These are phyloP conservation scores for Apamea sordens DNA, from an alignment of 2,888 invertebrate species.

Conservation along the genomic window DNA sequence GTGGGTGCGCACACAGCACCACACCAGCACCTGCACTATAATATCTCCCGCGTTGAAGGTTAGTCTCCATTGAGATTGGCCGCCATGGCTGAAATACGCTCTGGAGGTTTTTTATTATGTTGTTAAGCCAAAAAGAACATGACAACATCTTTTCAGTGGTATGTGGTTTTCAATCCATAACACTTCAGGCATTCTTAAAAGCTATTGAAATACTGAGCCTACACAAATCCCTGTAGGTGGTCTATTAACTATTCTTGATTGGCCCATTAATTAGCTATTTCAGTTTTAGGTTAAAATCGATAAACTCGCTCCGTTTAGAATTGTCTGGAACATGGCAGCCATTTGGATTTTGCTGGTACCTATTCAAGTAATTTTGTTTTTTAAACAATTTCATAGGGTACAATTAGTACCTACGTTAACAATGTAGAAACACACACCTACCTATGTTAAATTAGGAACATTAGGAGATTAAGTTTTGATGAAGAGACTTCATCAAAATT, in stretches of 20 bases:
- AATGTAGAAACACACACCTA: neutral
- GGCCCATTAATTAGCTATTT: slow-evolving; percentile 51
- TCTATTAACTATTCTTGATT: slow-evolving; percentile 36
- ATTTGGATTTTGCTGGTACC: neutral
- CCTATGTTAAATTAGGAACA: neutral
- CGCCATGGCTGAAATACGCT: neutral
- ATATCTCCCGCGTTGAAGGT: neutral
- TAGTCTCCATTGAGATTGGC: neutral
- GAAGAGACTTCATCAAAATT: neutral
- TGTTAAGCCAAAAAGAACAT: neutral
- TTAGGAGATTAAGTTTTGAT: neutral
- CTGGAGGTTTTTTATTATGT: neutral
- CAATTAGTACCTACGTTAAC: neutral
- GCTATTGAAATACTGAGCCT: neutral
- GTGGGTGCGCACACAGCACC: neutral
- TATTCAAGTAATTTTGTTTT: neutral
- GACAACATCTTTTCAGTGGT: neutral
- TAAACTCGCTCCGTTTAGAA: slow-evolving; percentile 32
- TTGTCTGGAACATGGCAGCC: slow-evolving; percentile 9
- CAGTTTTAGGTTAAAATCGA: slow-evolving; percentile 39
- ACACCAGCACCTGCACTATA: neutral
- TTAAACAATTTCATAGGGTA: neutral
- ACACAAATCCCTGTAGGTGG: neutral
- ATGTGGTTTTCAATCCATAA: neutral
- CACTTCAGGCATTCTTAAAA: neutral